These are phyloP conservation scores for Gymnocypris eckloni DNA, from an alignment of 2,797 vertebrate genomes.

Conservation along the genomic window DNA sequence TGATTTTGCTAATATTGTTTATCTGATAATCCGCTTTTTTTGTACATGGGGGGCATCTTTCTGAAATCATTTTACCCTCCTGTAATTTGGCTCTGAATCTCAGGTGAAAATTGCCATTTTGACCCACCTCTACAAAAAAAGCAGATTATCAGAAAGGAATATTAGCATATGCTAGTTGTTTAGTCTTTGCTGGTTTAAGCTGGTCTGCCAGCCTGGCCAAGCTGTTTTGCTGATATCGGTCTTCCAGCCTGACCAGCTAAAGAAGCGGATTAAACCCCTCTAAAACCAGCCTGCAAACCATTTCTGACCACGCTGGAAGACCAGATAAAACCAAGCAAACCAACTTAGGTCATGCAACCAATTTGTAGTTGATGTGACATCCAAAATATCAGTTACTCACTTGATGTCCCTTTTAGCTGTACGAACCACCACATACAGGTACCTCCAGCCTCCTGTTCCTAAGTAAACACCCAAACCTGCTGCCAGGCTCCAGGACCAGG, in stretches of 20 bases:
- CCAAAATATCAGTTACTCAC: constrained; percentile 74
- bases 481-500: constrained; percentile 89
- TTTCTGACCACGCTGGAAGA: neutral
- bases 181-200: neutral
- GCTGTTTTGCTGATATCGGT: neutral
- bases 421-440: constrained; percentile 84
- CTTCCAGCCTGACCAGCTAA: neutral
- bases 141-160: too few species aligned
- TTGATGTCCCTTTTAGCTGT: constrained; percentile 86
- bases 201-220: neutral
- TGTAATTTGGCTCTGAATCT: too few species aligned
- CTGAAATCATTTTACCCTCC: too few species aligned
- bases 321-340: neutral
- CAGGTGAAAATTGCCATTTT: too few species aligned
- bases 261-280: neutral
- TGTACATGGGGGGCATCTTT: too few species aligned
- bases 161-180: neutral
- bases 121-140: too few species aligned
- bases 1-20: too few species aligned
- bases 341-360: neutral
- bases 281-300: neutral
- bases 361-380: neutral
- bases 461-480: constrained; percentile 85
- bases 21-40: too few species aligned
- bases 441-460: constrained; percentile 86